Conservation (phyloP, 2,888 invertebrate species). For the Amphipoea oculea region DNA sequence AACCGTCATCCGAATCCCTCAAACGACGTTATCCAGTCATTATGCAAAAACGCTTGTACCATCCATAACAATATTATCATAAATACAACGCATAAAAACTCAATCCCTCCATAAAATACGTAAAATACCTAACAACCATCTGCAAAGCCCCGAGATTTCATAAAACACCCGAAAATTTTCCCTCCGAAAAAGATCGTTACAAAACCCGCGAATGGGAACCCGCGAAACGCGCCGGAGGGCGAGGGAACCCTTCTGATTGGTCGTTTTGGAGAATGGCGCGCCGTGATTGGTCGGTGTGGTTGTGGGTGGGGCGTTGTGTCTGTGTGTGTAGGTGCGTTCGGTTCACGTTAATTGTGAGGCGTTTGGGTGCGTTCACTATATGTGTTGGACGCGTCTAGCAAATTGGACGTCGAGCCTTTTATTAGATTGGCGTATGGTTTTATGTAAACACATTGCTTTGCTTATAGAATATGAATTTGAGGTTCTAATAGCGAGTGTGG, state of each 20-base stretch:
- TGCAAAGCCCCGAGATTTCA: slow-evolving; percentile 79
- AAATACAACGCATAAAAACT: slow-evolving; percentile 83
- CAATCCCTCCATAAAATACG: slow-evolving; percentile 83
- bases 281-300: slow-evolving; percentile 80
- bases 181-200: slow-evolving; percentile 87
- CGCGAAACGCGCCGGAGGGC: slow-evolving; percentile 79
- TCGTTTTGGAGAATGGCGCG: slow-evolving; percentile 67
- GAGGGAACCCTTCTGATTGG: slow-evolving; percentile 83
- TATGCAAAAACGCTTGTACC: slow-evolving; percentile 83
- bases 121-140: slow-evolving; percentile 80
- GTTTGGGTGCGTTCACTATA: slow-evolving; percentile 72
- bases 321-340: slow-evolving; percentile 81
- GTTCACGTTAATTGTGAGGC: slow-evolving; percentile 81
- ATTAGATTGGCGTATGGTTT: slow-evolving; percentile 67
- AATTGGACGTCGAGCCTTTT: slow-evolving; percentile 71
- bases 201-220: slow-evolving; percentile 79
- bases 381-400: slow-evolving; percentile 72
- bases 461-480: not conserved
- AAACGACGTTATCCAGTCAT: slow-evolving; percentile 75
- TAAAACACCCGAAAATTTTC: slow-evolving; percentile 88
- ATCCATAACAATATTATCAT: slow-evolving; percentile 88
- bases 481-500: not conserved
- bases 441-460: slow-evolving; percentile 49
- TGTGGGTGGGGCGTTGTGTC: slow-evolving; percentile 79
- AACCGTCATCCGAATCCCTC: slow-evolving; percentile 59